phyloP scores from a whole-genome alignment of 2,113 vertebrate genomes.

The Alosa alosa region DNA sequence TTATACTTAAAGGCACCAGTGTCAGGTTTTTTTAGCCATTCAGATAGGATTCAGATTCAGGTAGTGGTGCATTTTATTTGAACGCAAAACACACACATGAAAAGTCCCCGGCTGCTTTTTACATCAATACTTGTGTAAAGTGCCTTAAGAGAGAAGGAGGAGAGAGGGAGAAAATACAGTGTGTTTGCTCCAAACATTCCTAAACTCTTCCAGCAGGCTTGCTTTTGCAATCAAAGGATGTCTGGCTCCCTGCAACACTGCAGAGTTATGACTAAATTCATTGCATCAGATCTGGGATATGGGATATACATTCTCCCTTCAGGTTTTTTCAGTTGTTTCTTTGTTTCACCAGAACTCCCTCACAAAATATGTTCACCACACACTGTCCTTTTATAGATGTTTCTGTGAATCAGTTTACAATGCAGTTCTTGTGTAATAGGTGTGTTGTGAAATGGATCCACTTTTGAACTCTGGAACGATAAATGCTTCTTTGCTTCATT shows the following conservation, averaged over 20 bases:
- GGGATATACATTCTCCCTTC: not conserved
- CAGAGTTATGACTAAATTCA: not conserved
- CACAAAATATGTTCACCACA: not conserved
- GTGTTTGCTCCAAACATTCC: not conserved
- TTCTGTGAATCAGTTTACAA: not conserved
- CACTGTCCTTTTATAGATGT: not conserved
- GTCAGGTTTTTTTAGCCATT: too few relatives aligned
- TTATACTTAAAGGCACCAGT: too few relatives aligned
- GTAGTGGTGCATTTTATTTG: not conserved
- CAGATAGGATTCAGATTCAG: too few relatives aligned
- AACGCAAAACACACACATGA: not conserved
- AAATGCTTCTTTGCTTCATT: not conserved
- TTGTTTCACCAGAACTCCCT: not conserved
- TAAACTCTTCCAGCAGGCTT: not conserved
- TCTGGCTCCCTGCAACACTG: not conserved
- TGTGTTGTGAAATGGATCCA: not conserved
- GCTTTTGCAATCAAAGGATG: not conserved
- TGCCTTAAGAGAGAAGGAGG: not conserved
- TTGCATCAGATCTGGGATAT: not conserved
- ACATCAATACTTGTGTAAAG: not conserved
- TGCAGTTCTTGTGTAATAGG: not conserved
- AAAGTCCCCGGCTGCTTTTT: not conserved
- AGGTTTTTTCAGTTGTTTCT: not conserved
- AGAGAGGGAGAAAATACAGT: not conserved
- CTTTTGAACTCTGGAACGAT: not conserved